A percentile compares a stretch with the other conserved stretches of the same genome.
Conservation (phyloP, 2,797 vertebrate genomes). For the Vultur gryphus region DNA sequence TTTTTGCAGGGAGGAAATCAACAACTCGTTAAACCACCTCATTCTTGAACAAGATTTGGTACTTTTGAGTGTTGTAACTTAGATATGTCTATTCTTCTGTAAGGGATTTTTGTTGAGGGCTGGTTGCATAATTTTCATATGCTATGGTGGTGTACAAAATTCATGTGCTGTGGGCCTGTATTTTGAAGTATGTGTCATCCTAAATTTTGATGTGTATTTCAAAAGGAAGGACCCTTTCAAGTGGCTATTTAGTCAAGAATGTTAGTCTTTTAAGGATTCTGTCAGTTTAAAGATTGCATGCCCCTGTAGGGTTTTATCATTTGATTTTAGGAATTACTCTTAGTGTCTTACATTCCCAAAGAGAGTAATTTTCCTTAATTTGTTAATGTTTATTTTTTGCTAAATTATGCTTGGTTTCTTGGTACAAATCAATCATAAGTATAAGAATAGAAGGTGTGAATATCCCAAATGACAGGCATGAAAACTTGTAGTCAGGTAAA, state of each 20-base stretch:
- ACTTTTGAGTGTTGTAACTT: neutral
- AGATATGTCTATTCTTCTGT: neutral
- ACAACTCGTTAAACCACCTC: neutral
- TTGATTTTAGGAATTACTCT: neutral
- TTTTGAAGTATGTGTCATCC: neutral
- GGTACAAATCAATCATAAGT: neutral
- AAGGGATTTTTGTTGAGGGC: neutral
- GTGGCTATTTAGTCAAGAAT: neutral
- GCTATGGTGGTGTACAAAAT: neutral
- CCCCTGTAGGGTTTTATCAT: neutral
- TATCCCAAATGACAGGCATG: neutral
- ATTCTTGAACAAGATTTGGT: neutral
- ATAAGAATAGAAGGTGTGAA: neutral
- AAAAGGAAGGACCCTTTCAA: neutral
- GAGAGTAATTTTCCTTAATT: neutral
- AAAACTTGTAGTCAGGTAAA: neutral
- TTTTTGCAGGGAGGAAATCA: neutral
- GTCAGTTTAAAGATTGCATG: neutral
- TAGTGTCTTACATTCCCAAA: neutral
- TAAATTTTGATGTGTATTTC: neutral
- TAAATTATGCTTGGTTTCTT: neutral
- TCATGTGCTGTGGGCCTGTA: rapidly evolving
- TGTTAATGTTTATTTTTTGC: neutral
- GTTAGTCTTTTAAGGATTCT: neutral
- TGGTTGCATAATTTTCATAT: neutral